Percentiles rank a stretch among this genome's conserved stretches.
These are phyloP conservation scores for Poecilus cupreus DNA, from an alignment of 2,888 invertebrate genomes.

Conservation along the genomic window DNA sequence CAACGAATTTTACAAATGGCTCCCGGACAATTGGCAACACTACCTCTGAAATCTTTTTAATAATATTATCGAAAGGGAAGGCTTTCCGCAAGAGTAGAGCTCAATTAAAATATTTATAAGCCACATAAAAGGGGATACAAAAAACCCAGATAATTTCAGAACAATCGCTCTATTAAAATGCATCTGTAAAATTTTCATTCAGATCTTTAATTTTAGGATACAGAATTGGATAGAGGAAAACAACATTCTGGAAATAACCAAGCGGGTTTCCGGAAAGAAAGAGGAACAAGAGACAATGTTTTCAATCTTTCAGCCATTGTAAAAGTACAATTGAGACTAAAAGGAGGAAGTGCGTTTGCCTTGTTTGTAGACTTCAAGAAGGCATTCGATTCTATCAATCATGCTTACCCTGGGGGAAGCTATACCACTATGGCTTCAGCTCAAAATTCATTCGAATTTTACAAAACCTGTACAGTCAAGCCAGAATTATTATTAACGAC, in stretches of 20 bases:
- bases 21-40: background rate
- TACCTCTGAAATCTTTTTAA: background rate
- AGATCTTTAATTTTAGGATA: no score
- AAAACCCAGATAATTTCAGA: no score
- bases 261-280: background rate
- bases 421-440: background rate
- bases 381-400: background rate
- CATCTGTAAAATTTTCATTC: background rate
- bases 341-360: background rate
- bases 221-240: no score
- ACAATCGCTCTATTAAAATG: no score
- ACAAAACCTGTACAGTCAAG: background rate
- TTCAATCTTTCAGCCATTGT: background rate
- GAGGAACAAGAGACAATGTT: background rate
- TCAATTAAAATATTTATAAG: background rate
- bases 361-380: background rate
- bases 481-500: background rate
- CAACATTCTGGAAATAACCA: no score
- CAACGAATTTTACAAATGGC: background rate
- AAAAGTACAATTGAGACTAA: background rate
- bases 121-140: no score
- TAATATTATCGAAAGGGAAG: background rate
- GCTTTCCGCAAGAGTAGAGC: background rate
- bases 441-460: background rate
- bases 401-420: background rate